These are phyloP conservation scores for Campoplex capitator DNA, from an alignment of 2,888 invertebrate genomes.

Conservation along the genomic window DNA sequence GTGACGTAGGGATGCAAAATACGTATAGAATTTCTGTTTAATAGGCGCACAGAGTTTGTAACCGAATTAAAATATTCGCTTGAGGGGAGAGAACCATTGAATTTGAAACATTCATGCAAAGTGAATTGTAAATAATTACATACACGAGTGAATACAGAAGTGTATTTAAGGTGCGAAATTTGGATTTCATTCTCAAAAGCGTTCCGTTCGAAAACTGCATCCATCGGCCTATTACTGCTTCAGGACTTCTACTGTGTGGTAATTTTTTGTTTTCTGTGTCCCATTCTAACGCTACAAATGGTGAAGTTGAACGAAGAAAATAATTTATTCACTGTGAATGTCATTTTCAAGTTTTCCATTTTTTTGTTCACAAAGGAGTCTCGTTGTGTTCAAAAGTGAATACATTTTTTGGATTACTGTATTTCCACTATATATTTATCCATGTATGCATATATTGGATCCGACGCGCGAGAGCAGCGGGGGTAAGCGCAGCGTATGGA, in stretches of 20 bases:
- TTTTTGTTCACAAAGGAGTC: neutral
- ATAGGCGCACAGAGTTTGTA: conserved; percentile 53
- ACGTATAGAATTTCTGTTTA: conserved; percentile 30
- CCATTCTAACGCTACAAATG: neutral
- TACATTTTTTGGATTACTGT: neutral
- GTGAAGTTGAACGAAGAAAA: neutral
- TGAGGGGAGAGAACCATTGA: conserved; percentile 31
- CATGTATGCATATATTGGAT: neutral
- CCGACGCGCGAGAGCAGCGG: neutral
- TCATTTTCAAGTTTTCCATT: neutral
- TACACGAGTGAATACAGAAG: neutral
- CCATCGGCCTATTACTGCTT: neutral
- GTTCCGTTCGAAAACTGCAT: neutral
- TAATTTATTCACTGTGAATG: neutral
- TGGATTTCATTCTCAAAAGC: neutral
- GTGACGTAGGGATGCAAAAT: conserved; percentile 53
- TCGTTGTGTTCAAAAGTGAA: neutral
- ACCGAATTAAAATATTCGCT: conserved; percentile 40
- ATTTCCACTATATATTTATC: neutral
- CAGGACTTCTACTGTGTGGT: neutral
- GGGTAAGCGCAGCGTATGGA: conserved; percentile 48
- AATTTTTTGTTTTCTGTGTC: neutral
- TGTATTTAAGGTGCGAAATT: neutral
- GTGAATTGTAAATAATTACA: neutral
- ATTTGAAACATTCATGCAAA: conserved; percentile 39